Percentiles rank a stretch among this genome's conserved stretches.
phyloP scores from a whole-genome alignment of 2,797 vertebrate genomes.

The Cichlasoma orientale region DNA sequence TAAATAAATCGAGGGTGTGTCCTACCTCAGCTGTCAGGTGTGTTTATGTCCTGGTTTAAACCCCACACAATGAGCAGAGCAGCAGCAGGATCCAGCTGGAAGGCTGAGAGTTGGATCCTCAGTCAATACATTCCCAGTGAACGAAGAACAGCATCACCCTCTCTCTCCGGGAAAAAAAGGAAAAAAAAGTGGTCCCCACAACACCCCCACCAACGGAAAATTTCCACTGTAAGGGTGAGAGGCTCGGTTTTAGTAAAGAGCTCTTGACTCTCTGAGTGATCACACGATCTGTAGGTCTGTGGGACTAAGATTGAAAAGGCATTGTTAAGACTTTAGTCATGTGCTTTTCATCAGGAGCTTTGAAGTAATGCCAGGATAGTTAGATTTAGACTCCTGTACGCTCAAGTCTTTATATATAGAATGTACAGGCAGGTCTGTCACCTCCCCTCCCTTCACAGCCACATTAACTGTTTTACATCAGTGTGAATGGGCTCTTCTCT shows the following conservation, averaged over 20 bases:
- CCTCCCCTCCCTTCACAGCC: conserved; percentile 68
- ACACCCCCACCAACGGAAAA: conserved; percentile 76
- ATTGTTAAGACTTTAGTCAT: conserved; percentile 86
- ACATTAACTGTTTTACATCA: conserved; percentile 60
- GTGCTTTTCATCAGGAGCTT: conserved; percentile 91
- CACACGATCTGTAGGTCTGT: conserved; percentile 82
- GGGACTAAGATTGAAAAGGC: conserved; percentile 81
- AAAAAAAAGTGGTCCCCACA: conserved; percentile 30
- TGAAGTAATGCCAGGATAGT: conserved; percentile 88
- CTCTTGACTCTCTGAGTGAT: conserved; percentile 77
- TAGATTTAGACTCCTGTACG: conserved; percentile 83
- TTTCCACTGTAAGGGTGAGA: conserved; percentile 78
- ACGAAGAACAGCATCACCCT: conserved; percentile 65
- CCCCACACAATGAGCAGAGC: conserved; percentile 51
- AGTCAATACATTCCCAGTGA: conserved; percentile 64
- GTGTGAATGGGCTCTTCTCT: conserved; percentile 23
- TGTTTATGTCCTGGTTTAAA: conserved; percentile 61
- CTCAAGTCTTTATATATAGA: conserved; percentile 74
- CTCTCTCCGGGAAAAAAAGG: conserved; percentile 38
- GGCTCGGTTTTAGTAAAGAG: conserved; percentile 84
- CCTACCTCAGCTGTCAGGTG: conserved; percentile 71
- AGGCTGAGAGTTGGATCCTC: conserved; percentile 62
- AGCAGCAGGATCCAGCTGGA: conserved; percentile 63
- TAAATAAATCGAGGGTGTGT: conserved; percentile 41
- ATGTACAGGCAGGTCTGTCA: conserved; percentile 68